Evolutionary conservation across 2,888 invertebrate species (phyloP).

Genomic region (Zhengitettix transpicula): DNA sequence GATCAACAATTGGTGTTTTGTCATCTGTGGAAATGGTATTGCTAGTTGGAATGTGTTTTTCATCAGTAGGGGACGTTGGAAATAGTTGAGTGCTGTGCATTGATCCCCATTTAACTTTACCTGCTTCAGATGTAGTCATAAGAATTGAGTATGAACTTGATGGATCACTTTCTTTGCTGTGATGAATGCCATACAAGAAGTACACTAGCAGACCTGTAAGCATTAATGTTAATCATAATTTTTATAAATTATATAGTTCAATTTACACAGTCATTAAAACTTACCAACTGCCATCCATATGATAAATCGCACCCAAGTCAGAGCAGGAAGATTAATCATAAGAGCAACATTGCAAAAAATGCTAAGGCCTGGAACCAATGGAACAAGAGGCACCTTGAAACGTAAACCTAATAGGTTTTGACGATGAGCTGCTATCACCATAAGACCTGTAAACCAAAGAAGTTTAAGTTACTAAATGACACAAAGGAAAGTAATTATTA

Average conservation of each 20-base stretch:
- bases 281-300: constrained; percentile 73
- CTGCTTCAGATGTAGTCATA: constrained; percentile 45
- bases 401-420: constrained; percentile 52
- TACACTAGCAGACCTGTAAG: constrained; percentile 59
- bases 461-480: too few relatives aligned
- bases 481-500: too few relatives aligned
- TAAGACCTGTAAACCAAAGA: constrained; percentile 34
- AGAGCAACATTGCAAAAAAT: constrained; percentile 67
- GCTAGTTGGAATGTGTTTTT: background rate
- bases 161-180: constrained; percentile 58
- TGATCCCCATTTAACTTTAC: constrained; percentile 28
- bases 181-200: constrained; percentile 70
- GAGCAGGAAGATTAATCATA: constrained; percentile 62
- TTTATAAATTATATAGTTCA: background rate
- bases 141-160: constrained; percentile 42
- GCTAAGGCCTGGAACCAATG: constrained; percentile 58
- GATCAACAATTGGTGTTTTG: background rate
- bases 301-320: constrained; percentile 72
- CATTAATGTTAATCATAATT: background rate
- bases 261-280: constrained; percentile 12
- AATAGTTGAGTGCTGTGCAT: constrained; percentile 21
- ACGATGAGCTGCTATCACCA: constrained; percentile 59
- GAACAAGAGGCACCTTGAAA: constrained; percentile 69
- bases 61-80: background rate
- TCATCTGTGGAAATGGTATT: background rate